phyloP scores from a whole-genome alignment of 2,113 vertebrate genomes.

The Globicephala melas region DNA sequence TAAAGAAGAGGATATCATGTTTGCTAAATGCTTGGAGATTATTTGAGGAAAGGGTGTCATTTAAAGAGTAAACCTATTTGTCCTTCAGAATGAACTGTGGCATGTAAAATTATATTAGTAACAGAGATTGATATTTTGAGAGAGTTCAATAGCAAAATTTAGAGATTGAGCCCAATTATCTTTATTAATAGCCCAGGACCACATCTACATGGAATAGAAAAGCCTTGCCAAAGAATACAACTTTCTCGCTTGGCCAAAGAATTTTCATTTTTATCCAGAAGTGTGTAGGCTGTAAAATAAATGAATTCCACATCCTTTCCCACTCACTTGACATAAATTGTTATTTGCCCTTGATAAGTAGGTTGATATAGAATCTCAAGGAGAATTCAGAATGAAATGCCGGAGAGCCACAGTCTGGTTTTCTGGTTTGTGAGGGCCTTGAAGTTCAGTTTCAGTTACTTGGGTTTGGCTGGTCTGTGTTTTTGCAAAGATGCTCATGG shows the following conservation, averaged over 20 bases:
- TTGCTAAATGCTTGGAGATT: conserved; percentile 9
- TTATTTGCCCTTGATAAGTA: conserved; percentile 73
- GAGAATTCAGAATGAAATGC: conserved; percentile 70
- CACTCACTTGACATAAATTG: conserved; percentile 68
- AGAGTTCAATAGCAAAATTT: neutral
- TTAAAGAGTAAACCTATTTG: conserved; percentile 5
- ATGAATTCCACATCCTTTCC: conserved; percentile 71
- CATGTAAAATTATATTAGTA: conserved; percentile 37
- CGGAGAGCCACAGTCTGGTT: neutral
- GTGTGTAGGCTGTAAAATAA: conserved; percentile 69
- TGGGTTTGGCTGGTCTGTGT: neutral
- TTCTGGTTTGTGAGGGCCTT: neutral
- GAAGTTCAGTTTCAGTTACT: neutral
- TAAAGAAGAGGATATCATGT: neutral
- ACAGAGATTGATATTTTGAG: conserved; percentile 38
- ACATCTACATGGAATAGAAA: conserved; percentile 30
- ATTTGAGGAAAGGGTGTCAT: conserved; percentile 18
- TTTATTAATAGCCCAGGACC: conserved; percentile 41
- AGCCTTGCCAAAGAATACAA: conserved; percentile 46
- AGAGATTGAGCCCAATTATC: conserved; percentile 24
- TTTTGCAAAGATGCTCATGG: neutral
- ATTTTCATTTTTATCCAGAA: conserved; percentile 64
- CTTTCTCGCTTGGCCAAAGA: conserved; percentile 27
- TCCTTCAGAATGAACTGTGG: conserved; percentile 12
- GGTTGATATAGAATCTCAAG: conserved; percentile 66